Percentiles rank a stretch among this genome's conserved stretches.
Evolutionary conservation across 2,888 invertebrate species (phyloP).

Genomic region (Coremacera marginata): DNA sequence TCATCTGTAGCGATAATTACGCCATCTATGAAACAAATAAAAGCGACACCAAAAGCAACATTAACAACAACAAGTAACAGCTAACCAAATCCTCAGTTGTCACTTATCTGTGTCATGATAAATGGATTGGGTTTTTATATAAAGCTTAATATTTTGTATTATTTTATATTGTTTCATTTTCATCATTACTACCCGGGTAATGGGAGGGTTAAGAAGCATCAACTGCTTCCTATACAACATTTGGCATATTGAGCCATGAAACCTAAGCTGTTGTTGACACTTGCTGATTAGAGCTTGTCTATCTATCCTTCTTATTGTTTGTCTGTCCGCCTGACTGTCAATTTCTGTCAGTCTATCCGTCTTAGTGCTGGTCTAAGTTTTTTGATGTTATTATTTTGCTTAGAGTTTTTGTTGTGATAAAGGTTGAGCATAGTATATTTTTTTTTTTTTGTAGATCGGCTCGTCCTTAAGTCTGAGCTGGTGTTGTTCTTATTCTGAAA

Average conservation of each 20-base stretch:
- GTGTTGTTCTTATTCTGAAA: no score
- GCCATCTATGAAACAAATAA: constrained; percentile 18
- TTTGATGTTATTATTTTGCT: not conserved
- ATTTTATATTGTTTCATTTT: not conserved
- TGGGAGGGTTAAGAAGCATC: not conserved
- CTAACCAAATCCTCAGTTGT: not conserved
- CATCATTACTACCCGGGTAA: not conserved
- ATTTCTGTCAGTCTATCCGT: no score
- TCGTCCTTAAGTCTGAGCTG: no score
- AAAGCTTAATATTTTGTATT: not conserved
- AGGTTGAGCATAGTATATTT: no score
- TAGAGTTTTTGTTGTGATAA: no score
- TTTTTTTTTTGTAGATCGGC: no score
- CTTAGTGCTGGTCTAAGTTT: not conserved
- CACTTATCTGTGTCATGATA: constrained; percentile 15
- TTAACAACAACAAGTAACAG: not conserved
- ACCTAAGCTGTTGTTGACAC: not conserved
- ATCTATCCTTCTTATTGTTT: not conserved
- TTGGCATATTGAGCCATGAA: not conserved
- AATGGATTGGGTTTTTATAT: constrained; percentile 3
- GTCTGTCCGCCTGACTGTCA: not conserved
- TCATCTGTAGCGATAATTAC: constrained; percentile 17
- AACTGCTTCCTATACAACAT: not conserved
- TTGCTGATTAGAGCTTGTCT: constrained; percentile 1
- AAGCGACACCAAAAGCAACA: not conserved